Base-by-base conservation (phyloP, 2,113 vertebrate species). In the Callipepla squamata region DNA sequence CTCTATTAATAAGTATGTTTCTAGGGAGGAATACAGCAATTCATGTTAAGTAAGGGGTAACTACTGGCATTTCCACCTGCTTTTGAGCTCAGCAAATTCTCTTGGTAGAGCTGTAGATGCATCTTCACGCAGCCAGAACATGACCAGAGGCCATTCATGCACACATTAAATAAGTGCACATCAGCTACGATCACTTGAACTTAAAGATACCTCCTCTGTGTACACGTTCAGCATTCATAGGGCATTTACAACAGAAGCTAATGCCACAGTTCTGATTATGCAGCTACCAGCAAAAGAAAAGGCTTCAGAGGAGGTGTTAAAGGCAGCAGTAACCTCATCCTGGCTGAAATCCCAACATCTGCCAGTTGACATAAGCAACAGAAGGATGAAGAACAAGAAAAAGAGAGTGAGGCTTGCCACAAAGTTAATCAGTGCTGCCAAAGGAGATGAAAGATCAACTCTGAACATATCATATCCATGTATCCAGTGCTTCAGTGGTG, bases 21-120 rank as follows among this genome's bases (percentile, higher is more conserved):
- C 74, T 45, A 74, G n/a, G 15, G n/a, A 89, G 77, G 69, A 70
- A 48, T 67, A 22, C 40, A 89, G 74, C 26, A 62, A 89, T 40
- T 11, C 45, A 8, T 11, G 7, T 47, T 86, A 77, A 83, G 12
- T 78, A 84, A 75, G 48, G 23, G 23, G 23, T 72, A 90, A 82
- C 34, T 85, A 47, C 84, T 6, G 5, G 45, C 36, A 87, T 79
- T 65, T 92, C 78, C 12, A 67, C 69, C 57, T 75, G 57, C 57
- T 91, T 81, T 78, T 42, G 66, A 59, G 80, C 61, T 87, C 70
- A 44, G 50, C 57, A 89, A 66, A 89, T 95, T 78, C 65, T 86
- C 36, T 69, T 78, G 44, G 44, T 77, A 42, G 11, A 83, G 78
- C 40, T 30, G 21, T 19, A 80, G 21, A 61, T 23, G 21, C 32